Conservation (phyloP, 2,797 vertebrate species). For the Galaxias olidus region DNA sequence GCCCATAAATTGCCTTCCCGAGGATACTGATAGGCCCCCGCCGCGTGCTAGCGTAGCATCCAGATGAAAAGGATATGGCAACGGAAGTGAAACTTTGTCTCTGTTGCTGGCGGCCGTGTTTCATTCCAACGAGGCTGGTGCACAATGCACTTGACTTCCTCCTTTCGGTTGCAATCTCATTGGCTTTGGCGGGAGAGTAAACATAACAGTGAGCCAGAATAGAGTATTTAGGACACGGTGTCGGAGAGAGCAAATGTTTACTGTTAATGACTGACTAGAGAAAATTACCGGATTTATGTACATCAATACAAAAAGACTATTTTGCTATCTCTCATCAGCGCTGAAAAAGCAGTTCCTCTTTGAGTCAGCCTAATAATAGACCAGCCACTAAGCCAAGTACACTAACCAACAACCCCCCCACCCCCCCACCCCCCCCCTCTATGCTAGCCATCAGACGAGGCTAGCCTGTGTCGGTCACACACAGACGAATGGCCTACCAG, state of each 20-base stretch:
- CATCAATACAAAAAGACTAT: too few species aligned
- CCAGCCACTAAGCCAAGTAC: not conserved
- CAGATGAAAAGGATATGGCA: constrained; percentile 29
- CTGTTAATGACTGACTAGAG: too few species aligned
- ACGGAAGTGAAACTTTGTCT: constrained; percentile 58
- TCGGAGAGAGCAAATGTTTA: too few species aligned
- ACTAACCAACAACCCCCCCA: not conserved
- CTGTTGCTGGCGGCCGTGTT: constrained; percentile 20
- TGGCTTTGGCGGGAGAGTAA: too few species aligned
- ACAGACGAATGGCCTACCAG: constrained; percentile 31
- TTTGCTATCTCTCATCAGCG: too few species aligned
- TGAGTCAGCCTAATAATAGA: not conserved
- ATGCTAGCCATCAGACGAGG: not conserved
- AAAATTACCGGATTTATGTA: too few species aligned
- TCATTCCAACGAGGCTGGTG: constrained; percentile 19
- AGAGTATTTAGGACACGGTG: too few species aligned
- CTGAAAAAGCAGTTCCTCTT: not conserved
- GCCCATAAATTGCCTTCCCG: constrained; percentile 37
- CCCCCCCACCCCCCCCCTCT: not conserved
- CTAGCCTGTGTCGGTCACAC: constrained; percentile 20
- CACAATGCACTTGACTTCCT: not conserved
- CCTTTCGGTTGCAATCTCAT: not conserved
- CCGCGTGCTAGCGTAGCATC: constrained; percentile 41
- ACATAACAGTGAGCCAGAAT: too few species aligned
- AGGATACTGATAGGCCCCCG: constrained; percentile 28